A percentile compares a stretch with the other conserved stretches of the same genome.
These are phyloP conservation scores for Biston betularia DNA, from an alignment of 2,888 invertebrate species.

Conservation along the genomic window DNA sequence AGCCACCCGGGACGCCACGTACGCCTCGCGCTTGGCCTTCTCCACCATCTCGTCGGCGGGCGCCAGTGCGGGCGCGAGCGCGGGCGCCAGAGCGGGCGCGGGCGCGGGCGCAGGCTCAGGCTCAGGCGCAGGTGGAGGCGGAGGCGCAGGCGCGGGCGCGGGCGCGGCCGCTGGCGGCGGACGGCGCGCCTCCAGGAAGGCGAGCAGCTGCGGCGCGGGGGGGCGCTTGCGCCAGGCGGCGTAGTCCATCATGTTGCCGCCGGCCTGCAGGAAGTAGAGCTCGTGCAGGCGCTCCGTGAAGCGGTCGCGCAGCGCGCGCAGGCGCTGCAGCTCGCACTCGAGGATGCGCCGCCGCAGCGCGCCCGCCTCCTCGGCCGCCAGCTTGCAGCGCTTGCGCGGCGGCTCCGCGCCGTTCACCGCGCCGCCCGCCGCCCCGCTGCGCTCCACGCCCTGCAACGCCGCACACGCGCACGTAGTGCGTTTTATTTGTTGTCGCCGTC, in stretches of 20 bases:
- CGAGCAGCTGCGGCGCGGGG: constrained; percentile 90
- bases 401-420: constrained; percentile 44
- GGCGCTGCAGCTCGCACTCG: constrained; percentile 89
- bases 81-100: constrained; percentile 48
- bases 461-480: too few relatives aligned
- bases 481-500: too few relatives aligned
- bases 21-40: constrained; percentile 91
- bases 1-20: constrained; percentile 96
- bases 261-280: constrained; percentile 94
- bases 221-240: constrained; percentile 93
- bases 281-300: constrained; percentile 93
- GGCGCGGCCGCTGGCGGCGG: constrained; percentile 83
- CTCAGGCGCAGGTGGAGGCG: constrained; percentile 39
- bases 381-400: constrained; percentile 48
- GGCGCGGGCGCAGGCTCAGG: too few relatives aligned
- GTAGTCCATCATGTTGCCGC: constrained; percentile 96
- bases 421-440: constrained; percentile 51
- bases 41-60: constrained; percentile 74
- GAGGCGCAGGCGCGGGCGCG: constrained; percentile 57
- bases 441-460: constrained; percentile 71
- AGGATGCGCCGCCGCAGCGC: constrained; percentile 88
- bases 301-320: constrained; percentile 88
- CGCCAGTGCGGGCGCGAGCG: constrained; percentile 84
- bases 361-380: constrained; percentile 60
- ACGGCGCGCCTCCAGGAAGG: constrained; percentile 91